A percentile compares a stretch with the other conserved stretches of the same genome.
Conservation (phyloP, 1,140 invertebrate species). For the Oncopodura yosiiana region DNA sequence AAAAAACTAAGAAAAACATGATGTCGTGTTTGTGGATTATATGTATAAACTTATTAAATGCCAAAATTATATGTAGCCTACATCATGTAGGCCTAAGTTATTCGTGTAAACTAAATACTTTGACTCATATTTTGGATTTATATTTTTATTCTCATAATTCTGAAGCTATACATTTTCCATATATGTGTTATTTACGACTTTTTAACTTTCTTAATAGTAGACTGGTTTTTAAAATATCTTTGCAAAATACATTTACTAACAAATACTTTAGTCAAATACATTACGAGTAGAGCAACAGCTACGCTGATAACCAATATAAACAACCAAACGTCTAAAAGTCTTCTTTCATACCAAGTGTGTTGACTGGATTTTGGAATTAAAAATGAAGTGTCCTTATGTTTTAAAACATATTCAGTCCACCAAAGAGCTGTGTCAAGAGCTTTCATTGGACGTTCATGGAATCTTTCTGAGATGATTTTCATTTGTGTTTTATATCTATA, state of each 20-base stretch:
- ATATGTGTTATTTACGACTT: too few relatives aligned
- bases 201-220: not conserved
- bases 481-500: conserved; percentile 43
- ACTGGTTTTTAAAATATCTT: not conserved
- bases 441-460: conserved; percentile 47
- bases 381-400: conserved; percentile 30
- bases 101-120: too few relatives aligned
- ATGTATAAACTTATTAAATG: too few relatives aligned
- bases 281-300: not conserved
- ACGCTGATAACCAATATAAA: not conserved
- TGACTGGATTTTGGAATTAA: conserved; percentile 14
- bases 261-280: not conserved
- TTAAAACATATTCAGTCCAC: conserved; percentile 51
- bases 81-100: too few relatives aligned
- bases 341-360: conserved; percentile 19
- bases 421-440: conserved; percentile 49
- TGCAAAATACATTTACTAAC: not conserved
- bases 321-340: conserved; percentile 21
- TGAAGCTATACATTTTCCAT: too few relatives aligned
- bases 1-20: too few relatives aligned
- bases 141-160: too few relatives aligned
- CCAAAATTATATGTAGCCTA: too few relatives aligned
- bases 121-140: too few relatives aligned
- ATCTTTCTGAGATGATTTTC: conserved; percentile 45
- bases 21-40: too few relatives aligned